Conservation (phyloP, 2,888 invertebrate species). For the Xanthorhoe spadicearia region DNA sequence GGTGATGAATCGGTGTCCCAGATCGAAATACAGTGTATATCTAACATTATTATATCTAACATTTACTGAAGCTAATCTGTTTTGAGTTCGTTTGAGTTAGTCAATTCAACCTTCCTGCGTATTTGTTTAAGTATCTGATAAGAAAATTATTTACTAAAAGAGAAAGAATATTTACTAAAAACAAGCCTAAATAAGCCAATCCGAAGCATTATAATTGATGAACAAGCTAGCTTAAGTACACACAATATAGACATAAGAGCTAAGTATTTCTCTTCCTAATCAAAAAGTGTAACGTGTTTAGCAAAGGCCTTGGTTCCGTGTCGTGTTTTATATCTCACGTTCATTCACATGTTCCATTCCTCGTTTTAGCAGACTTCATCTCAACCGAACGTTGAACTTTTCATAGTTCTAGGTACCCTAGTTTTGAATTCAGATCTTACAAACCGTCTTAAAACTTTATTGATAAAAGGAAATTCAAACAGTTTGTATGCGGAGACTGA, state of each 20-base stretch:
- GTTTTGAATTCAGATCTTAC: conserved; percentile 3
- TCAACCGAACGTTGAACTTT: conserved; percentile 1
- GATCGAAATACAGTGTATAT: neutral
- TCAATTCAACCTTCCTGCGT: no score
- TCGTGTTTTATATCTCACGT: neutral
- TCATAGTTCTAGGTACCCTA: neutral
- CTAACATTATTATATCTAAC: neutral
- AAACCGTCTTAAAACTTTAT: conserved; percentile 4
- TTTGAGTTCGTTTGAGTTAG: neutral
- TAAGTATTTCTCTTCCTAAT: no score
- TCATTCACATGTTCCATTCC: neutral
- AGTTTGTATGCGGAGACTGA: conserved; percentile 12
- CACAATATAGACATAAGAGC: no score
- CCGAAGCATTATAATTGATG: no score
- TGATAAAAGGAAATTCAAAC: conserved; percentile 4
- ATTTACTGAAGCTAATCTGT: no score
- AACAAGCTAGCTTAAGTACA: no score
- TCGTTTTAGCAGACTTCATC: conserved; percentile 4
- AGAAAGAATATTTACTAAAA: no score
- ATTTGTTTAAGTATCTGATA: no score
- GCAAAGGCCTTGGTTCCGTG: no score
- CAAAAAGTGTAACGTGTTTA: no score
- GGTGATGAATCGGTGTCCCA: neutral
- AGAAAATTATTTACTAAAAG: no score
- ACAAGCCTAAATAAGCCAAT: no score